Percentiles rank a stretch among this genome's conserved stretches.
phyloP scores from a whole-genome alignment of 2,797 vertebrate species.

The Phoxinus dragarum region DNA sequence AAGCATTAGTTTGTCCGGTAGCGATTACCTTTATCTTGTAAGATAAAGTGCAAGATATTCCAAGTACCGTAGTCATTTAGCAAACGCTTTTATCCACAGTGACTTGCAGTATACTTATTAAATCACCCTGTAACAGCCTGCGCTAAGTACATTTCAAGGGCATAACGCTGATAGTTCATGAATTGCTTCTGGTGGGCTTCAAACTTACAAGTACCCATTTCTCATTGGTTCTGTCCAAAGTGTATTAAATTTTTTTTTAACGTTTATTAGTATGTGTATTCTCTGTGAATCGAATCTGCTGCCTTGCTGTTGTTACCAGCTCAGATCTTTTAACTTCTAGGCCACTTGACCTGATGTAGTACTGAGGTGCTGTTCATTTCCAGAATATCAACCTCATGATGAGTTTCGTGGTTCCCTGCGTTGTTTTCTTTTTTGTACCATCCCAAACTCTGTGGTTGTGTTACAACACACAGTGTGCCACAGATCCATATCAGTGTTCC shows the following conservation, averaged over 20 bases:
- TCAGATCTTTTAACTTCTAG: not conserved
- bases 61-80: constrained; percentile 27
- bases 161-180: not conserved
- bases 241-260: not conserved
- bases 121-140: not conserved
- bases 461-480: constrained; percentile 59
- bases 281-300: not conserved
- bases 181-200: not conserved
- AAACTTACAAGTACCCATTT: not conserved
- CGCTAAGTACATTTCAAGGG: not conserved
- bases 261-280: not conserved
- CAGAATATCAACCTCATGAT: not conserved
- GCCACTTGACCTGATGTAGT: not conserved
- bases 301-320: not conserved
- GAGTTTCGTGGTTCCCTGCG: not conserved
- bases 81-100: constrained; percentile 26
- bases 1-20: constrained; percentile 18
- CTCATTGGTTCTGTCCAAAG: not conserved
- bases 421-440: constrained; percentile 45
- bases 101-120: constrained; percentile 12
- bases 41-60: constrained; percentile 37
- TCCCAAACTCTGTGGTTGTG: constrained; percentile 50
- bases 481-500: constrained; percentile 69
- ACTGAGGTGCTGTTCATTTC: not conserved
- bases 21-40: constrained; percentile 23